These are phyloP conservation scores for Neomicropteryx cornuta DNA, from an alignment of 1,140 invertebrate genomes.

Conservation along the genomic window DNA sequence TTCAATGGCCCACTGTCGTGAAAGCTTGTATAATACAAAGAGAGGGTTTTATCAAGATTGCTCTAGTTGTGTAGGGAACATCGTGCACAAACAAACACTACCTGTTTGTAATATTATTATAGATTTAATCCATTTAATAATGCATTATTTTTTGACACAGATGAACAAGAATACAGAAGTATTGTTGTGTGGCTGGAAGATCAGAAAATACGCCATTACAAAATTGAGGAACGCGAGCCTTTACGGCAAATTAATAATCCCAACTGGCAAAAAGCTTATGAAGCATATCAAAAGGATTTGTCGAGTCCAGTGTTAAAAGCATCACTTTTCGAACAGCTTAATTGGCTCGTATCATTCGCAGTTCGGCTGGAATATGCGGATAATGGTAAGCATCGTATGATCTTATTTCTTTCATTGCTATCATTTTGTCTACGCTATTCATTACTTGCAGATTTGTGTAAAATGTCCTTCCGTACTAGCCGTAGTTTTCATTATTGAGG, in stretches of 20 bases:
- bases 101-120: slow-evolving; percentile 6
- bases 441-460: too few relatives aligned
- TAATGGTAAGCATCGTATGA: slow-evolving; percentile 46
- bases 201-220: slow-evolving; percentile 84
- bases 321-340: slow-evolving; percentile 51
- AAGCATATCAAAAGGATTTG: slow-evolving; percentile 67
- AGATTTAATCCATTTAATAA: slow-evolving; percentile 11
- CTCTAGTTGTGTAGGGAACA: slow-evolving; percentile 7
- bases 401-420: too few relatives aligned
- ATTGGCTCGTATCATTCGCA: slow-evolving; percentile 81
- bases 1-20: not conserved
- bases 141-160: slow-evolving; percentile 37
- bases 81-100: slow-evolving; percentile 5
- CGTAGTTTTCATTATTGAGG: too few relatives aligned
- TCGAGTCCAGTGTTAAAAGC: slow-evolving; percentile 44
- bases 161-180: slow-evolving; percentile 66
- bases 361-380: slow-evolving; percentile 74
- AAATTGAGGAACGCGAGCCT: slow-evolving; percentile 66
- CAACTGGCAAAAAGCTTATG: slow-evolving; percentile 62
- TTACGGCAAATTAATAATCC: slow-evolving; percentile 50
- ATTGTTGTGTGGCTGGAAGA: slow-evolving; percentile 87
- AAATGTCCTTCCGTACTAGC: too few relatives aligned
- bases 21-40: not conserved
- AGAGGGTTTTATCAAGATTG: slow-evolving; percentile 1
- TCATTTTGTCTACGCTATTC: too few relatives aligned